These are phyloP conservation scores for Thymelicus lineola DNA, from an alignment of 2,888 invertebrate species.

Conservation along the genomic window DNA sequence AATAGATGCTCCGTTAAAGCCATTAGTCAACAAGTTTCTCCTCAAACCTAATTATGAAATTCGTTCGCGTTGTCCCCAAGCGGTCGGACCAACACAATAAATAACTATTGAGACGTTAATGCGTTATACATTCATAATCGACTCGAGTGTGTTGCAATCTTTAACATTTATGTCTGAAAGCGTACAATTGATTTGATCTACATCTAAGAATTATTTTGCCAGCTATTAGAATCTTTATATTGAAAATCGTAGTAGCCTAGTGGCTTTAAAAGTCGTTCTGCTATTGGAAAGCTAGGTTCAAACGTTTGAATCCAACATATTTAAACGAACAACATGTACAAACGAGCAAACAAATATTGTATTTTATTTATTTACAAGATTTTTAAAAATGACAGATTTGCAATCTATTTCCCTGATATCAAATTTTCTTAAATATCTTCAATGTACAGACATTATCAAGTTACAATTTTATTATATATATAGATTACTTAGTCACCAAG, in stretches of 20 bases:
- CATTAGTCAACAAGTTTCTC: conserved; percentile 24
- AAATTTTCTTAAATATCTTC: no score
- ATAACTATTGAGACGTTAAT: conserved; percentile 24
- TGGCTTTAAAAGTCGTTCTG: no score
- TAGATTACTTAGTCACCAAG: neutral
- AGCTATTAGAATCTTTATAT: neutral
- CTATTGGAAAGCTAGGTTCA: no score
- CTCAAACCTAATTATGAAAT: conserved; percentile 29
- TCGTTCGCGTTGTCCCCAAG: conserved; percentile 25
- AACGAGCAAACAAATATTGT: no score
- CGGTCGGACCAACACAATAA: conserved; percentile 8
- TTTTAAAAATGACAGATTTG: no score
- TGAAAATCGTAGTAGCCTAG: neutral
- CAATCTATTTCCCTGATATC: no score
- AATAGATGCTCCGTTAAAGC: neutral
- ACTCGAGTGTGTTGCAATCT: conserved; percentile 11
- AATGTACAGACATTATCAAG: no score
- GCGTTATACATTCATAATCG: conserved; percentile 24
- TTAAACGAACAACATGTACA: no score
- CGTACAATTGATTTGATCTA: conserved; percentile 8
- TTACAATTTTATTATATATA: no score
- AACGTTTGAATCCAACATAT: no score
- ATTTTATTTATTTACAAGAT: no score
- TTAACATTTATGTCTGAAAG: conserved; percentile 5
- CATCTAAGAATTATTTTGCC: neutral